These are phyloP conservation scores for Pantherophis vulpinus DNA, from an alignment of 2,797 vertebrate genomes.

Conservation along the genomic window DNA sequence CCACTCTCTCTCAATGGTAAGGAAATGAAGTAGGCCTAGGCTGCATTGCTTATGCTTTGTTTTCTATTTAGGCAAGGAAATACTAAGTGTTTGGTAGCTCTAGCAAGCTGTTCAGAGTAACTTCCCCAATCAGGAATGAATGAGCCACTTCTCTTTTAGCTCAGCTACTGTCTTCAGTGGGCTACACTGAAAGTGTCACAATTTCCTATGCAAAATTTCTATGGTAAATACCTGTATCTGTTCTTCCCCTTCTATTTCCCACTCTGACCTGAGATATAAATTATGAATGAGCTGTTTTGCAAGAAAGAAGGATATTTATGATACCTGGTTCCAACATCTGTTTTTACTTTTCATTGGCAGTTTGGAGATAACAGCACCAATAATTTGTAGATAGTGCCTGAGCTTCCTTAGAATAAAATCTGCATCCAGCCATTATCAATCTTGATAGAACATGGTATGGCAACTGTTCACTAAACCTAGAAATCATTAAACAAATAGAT, in stretches of 20 bases:
- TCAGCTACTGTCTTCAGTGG: neutral
- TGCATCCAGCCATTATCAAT: neutral
- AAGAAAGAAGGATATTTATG: neutral
- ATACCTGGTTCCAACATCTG: neutral
- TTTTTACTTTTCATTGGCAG: neutral
- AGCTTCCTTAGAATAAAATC: neutral
- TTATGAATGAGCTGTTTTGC: neutral
- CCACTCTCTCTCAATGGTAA: neutral
- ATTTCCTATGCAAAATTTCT: neutral
- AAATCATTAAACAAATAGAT: neutral
- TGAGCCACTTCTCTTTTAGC: neutral
- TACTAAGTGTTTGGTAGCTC: neutral
- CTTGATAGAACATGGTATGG: neutral
- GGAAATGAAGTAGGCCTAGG: neutral
- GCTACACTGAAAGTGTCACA: neutral
- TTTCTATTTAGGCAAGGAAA: neutral
- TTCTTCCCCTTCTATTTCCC: neutral
- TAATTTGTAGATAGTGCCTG: neutral
- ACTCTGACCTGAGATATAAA: neutral
- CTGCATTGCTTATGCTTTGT: neutral
- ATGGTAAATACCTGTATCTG: neutral
- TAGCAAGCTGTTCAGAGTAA: neutral
- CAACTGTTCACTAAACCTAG: neutral
- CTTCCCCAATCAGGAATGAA: neutral
- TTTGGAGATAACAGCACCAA: neutral